Percentiles rank a stretch among this genome's conserved stretches.
phyloP scores from a whole-genome alignment of 2,888 invertebrate species.

The Rhyacophila evoluta region DNA sequence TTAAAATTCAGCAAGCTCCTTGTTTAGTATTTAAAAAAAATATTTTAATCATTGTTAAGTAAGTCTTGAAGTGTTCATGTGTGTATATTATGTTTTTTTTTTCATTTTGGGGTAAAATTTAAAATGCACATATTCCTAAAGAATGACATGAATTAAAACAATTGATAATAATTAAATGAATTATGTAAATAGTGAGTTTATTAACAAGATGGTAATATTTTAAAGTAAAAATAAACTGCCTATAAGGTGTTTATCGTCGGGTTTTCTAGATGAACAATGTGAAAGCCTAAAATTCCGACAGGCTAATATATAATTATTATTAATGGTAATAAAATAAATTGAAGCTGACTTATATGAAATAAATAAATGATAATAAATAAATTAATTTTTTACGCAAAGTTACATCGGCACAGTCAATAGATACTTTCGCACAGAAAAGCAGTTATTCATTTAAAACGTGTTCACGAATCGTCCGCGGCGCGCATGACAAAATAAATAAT shows the following conservation, averaged over 20 bases:
- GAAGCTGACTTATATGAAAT: slow-evolving; percentile 39
- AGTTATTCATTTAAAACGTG: slow-evolving; percentile 25
- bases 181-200: neutral
- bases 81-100: neutral
- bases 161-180: slow-evolving; percentile 9
- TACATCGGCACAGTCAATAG: slow-evolving; percentile 20
- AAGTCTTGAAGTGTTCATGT: neutral
- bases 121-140: slow-evolving; percentile 12
- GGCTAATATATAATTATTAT: neutral
- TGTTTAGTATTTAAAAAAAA: neutral
- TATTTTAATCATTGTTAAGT: slow-evolving; percentile 7
- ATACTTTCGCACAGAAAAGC: slow-evolving; percentile 43
- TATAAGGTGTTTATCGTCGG: neutral
- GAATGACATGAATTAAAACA: slow-evolving; percentile 14
- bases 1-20: neutral
- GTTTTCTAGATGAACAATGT: slow-evolving; percentile 35
- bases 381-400: slow-evolving; percentile 28
- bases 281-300: slow-evolving; percentile 37
- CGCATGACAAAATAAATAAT: slow-evolving; percentile 34
- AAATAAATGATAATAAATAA: slow-evolving; percentile 41
- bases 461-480: slow-evolving; percentile 29
- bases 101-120: slow-evolving; percentile 12
- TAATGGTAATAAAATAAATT: slow-evolving; percentile 10
- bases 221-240: slow-evolving; percentile 3
- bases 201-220: neutral